Conservation (phyloP, 2,797 vertebrate genomes). For the Siniperca obscura region DNA sequence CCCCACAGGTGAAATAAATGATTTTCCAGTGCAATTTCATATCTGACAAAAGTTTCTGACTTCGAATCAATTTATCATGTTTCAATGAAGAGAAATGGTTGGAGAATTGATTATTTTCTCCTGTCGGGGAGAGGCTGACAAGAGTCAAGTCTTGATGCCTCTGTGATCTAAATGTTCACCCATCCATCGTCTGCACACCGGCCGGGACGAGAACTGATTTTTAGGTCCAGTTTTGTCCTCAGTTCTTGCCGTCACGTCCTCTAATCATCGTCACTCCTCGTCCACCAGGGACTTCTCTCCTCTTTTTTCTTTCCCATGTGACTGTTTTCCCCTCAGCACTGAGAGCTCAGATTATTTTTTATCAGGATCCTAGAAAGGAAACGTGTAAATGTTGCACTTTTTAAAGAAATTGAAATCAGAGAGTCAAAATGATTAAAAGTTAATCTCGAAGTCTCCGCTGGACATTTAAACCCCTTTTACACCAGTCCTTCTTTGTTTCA, state of each 20-base stretch:
- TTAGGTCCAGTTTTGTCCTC: background rate
- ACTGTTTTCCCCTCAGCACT: background rate
- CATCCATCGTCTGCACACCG: background rate
- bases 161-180: background rate
- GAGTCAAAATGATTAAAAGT: background rate
- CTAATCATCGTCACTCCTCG: fast-evolving
- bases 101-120: background rate
- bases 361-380: background rate
- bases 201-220: background rate
- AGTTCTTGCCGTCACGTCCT: background rate
- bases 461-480: background rate
- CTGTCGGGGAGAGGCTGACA: background rate
- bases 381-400: background rate
- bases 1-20: background rate
- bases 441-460: background rate
- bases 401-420: background rate
- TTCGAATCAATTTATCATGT: background rate
- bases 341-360: background rate
- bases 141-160: background rate
- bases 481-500: background rate
- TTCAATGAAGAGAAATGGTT: background rate
- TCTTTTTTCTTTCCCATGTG: background rate
- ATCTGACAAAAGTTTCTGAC: background rate
- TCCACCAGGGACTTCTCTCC: background rate
- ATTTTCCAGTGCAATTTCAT: slow-evolving; percentile 10